Evolutionary conservation across 2,797 vertebrate genomes (phyloP).

Genomic region (Hemitrygon akajei): DNA sequence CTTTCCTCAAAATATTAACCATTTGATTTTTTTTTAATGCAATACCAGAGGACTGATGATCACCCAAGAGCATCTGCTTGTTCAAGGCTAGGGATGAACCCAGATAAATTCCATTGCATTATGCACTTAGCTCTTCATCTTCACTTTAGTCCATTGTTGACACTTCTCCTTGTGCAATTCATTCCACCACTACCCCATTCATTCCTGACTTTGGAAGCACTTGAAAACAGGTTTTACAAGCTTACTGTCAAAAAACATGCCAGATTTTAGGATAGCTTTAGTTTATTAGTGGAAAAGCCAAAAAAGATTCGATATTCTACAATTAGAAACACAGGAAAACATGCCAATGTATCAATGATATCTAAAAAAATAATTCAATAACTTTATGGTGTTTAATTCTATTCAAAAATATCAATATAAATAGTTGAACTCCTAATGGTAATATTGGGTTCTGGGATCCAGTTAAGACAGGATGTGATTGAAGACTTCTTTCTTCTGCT

Average conservation of each 20-base stretch:
- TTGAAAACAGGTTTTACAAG: not conserved
- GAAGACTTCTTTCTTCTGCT: not conserved
- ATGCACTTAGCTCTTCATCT: not conserved
- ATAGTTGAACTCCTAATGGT: not conserved
- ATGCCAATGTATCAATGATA: not conserved
- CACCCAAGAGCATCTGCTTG: slow-evolving; percentile 19
- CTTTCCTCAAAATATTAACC: slow-evolving; percentile 12
- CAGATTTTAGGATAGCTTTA: not conserved
- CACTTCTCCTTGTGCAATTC: not conserved
- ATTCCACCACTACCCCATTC: not conserved
- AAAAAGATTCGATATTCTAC: not conserved
- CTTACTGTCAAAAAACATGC: not conserved
- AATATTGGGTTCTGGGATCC: not conserved
- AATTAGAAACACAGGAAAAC: not conserved
- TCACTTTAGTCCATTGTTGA: not conserved
- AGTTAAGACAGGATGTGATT: not conserved
- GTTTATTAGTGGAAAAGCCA: not conserved
- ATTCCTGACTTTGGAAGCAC: too few relatives aligned
- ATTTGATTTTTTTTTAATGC: not conserved
- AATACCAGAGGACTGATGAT: not conserved
- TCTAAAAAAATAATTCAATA: not conserved
- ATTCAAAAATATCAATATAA: not conserved
- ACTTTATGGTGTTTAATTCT: not conserved
- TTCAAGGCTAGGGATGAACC: not conserved
- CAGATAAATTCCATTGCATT: not conserved